Percentiles rank a stretch among this genome's conserved stretches.
Conservation (phyloP, 2,113 vertebrate genomes). For the Cyrtonyx montezumae region DNA sequence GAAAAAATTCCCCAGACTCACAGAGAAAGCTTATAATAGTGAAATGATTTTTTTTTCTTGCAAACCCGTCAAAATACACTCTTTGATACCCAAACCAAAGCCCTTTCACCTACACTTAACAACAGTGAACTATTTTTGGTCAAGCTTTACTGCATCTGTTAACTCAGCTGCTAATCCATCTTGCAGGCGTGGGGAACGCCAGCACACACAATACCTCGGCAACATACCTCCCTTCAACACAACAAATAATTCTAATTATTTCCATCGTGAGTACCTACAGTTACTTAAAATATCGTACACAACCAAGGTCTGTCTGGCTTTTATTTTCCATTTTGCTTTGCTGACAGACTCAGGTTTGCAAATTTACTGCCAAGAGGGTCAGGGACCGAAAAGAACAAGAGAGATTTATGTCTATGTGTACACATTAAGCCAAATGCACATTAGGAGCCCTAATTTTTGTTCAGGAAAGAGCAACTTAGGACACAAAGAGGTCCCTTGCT, state of each 20-base stretch:
- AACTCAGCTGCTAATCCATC: slow-evolving; percentile 67
- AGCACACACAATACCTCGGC: slow-evolving; percentile 38
- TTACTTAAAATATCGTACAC: slow-evolving; percentile 58
- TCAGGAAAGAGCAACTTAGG: slow-evolving; percentile 56
- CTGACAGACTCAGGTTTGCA: slow-evolving; percentile 53
- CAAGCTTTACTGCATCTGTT: slow-evolving; percentile 49
- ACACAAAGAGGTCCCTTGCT: slow-evolving; percentile 30
- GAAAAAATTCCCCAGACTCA: slow-evolving; percentile 34
- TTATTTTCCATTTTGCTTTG: slow-evolving; percentile 57
- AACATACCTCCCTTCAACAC: slow-evolving; percentile 51
- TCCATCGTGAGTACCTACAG: slow-evolving; percentile 29
- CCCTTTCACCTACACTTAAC: slow-evolving; percentile 39
- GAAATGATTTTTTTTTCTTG: not conserved
- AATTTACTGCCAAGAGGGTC: slow-evolving; percentile 61
- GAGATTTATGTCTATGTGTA: slow-evolving; percentile 62
- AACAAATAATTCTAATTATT: slow-evolving; percentile 72
- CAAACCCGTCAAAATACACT: slow-evolving; percentile 42
- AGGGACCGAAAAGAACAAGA: slow-evolving; percentile 18
- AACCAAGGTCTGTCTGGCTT: slow-evolving; percentile 56
- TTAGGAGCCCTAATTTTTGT: slow-evolving; percentile 66
- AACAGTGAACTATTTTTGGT: slow-evolving; percentile 60
- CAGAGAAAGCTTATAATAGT: slow-evolving; percentile 8
- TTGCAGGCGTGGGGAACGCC: not conserved
- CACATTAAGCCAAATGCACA: slow-evolving; percentile 28
- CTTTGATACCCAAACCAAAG: slow-evolving; percentile 58